Conservation (phyloP, 2,888 invertebrate species). For the Drosophila helvetica region DNA sequence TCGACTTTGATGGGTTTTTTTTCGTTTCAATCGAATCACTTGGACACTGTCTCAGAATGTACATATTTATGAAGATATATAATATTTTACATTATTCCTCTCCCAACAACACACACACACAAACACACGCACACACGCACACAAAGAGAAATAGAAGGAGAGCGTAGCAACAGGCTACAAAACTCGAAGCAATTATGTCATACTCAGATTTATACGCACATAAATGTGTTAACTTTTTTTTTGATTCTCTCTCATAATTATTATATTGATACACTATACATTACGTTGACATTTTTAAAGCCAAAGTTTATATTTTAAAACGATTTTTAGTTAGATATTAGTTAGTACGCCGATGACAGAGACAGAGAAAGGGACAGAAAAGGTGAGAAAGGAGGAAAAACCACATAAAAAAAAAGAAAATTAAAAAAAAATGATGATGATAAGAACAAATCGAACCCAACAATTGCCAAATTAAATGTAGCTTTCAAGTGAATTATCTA, state of each 20-base stretch:
- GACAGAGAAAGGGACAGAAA: slow-evolving; percentile 26
- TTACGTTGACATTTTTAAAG: slow-evolving; percentile 81
- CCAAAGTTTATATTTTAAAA: slow-evolving; percentile 81
- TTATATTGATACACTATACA: slow-evolving; percentile 53
- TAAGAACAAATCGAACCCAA: slow-evolving; percentile 82
- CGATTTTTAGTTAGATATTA: slow-evolving; percentile 69
- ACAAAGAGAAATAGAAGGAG: slow-evolving; percentile 26
- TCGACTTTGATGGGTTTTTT: slow-evolving; percentile 36
- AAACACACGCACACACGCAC: slow-evolving; percentile 38
- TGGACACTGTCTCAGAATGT: slow-evolving; percentile 56
- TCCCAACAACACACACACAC: slow-evolving; percentile 20
- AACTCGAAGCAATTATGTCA: slow-evolving; percentile 65
- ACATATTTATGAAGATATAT: slow-evolving; percentile 55
- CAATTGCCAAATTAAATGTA: slow-evolving; percentile 84
- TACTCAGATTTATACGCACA: slow-evolving; percentile 51
- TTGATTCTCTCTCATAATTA: slow-evolving; percentile 39
- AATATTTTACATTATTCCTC: slow-evolving; percentile 41
- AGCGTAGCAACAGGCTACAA: slow-evolving; percentile 12
- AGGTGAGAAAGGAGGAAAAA: slow-evolving; percentile 37
- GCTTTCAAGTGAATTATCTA: slow-evolving; percentile 81
- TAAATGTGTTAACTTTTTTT: slow-evolving; percentile 15
- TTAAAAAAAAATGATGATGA: slow-evolving; percentile 31
- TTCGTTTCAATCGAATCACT: slow-evolving; percentile 35
- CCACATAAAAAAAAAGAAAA: slow-evolving; percentile 17
- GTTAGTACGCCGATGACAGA: slow-evolving; percentile 63